Base-by-base conservation (phyloP, 1,140 invertebrate species). In the Zaprionus camerounensis region DNA sequence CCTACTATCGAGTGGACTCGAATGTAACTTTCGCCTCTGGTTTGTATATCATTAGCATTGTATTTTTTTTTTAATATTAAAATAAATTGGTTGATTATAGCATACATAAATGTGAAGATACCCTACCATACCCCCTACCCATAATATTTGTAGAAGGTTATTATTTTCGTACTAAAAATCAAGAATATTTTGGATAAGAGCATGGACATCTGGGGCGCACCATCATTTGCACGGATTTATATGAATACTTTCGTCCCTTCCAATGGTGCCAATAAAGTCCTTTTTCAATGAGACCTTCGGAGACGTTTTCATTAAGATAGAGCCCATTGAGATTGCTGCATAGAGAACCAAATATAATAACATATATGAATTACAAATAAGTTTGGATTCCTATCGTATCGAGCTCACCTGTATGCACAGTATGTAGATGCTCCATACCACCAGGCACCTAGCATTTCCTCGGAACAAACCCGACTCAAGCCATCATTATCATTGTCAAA, bases 401-500 rank as follows among this genome's bases (percentile, higher is more conserved):
- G 31, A 11, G n/a, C 53, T 58, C 22, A 61, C 58, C 41, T 49
- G n/a, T 51, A 20, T 1, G 26, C 44, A n/a, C 44, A 49, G 12
- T 51, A 22, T n/a, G 20, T 2, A n/a, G 5, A 6, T 22, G 5
- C 26, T 4, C 24, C 17, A 7, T 63, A 63, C 61, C 61, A 63
- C 61, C 61, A 63, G 9, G 44, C 61, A 13, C 61, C 61, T 5
- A 63, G 31, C 15, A 22, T 5, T 22, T 31, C n/a, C 11, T 49
- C 28, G 1, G 61, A 44, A 51, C 61, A 63, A 6, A n/a, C 1
- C 36, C 1, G 15, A 28, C 11, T 20, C 11, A 11, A 20, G 9
- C 17, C 67, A 12, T 51, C 46, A 17, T 69, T 59, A 5, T 69
- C 67, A 3, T 6, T 61, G 20, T 69, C 67, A 28, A 36, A 59